Evolutionary conservation across 2,888 invertebrate species (phyloP), one percentile per base, ranked within the genome.

Genomic region (Leucophora obtusa): DNA sequence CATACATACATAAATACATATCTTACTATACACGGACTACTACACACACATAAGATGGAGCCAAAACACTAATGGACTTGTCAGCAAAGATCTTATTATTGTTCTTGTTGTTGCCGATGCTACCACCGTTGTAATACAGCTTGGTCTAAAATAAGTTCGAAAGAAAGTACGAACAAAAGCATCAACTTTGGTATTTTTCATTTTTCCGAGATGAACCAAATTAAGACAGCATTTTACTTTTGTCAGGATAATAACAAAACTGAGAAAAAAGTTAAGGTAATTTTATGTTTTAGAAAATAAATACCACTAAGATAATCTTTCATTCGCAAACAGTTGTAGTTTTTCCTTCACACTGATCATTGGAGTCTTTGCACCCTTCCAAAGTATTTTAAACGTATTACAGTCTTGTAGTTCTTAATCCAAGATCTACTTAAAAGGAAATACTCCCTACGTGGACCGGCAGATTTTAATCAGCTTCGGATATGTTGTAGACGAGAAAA

Each of bases 11-110:
- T 11, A 24, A 8, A 28, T n/a, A 24, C n/a, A 24, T 38, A 38
- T 10, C 8, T 5, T 5, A 5, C 21, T 35, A 5, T 17, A 59
- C 8, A 6, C 24, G 10, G n/a, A 51, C 58, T 51, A 24, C 50
- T 11, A 38, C 43, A 79, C 50, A 51, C n/a, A 38, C 38, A 79
- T 50, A 51, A 72, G 21, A 56, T 72, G 65, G 38, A 81, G 59
- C 73, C 65, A 77, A 70, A 77, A 66, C 65, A 69, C 69, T 81
- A 77, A 81, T 81, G 76, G 81, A 81, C 76, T 73, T 77, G 81
- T 81, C 81, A 77, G 80, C 69, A 69, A 38, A 76, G 59, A 66
- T 73, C 53, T 73, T 70, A 58, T 72, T 75, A 59, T 71, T 77
- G 24, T 59, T 65, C 9, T 18, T 68, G 53, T 43, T 58, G 47